Evolutionary conservation across 2,113 vertebrate genomes (phyloP), one percentile per base, ranked within the genome.

Genomic region (Microcebus lehilahytsara): DNA sequence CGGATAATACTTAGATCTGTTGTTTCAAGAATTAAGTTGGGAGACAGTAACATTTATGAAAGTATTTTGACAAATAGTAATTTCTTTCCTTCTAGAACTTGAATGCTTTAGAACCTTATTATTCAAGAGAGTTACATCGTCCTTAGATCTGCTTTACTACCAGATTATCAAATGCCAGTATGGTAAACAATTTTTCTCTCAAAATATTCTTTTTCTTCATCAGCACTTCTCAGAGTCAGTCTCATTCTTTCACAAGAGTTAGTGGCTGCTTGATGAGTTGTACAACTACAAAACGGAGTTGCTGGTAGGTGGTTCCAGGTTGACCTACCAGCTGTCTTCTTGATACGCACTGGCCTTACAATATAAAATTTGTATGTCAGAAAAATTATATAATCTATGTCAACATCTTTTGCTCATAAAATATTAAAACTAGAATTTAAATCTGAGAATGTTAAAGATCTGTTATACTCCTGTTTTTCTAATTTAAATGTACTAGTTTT

Each of bases 341-440:
- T 69, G 19, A 66, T 71, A 87, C 10, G 6, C 69, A 53, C 3
- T 20, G 77, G 42, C n/a, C 32, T 80, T 27, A 71, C 1, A 46
- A 53, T 34, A 87, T 56, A 77, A 71, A 83, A 56, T 62, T 75
- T 75, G 20, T 67, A 12, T 69, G 83, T 91, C 87, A 77, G 42
- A 93, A 97, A 62, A 60, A 80, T 2, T 27, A 64, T 62, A 56
- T 2, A 58, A 85, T 67, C 12, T 56, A 74, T 60, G 14, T 56
- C 30, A 81, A 95, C 46, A 80, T 53, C 40, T 64, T 85, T 25
- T 80, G 56, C 17, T 93, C 40, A 53, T 32, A 81, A 86, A 86
- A 42, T 62, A 80, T n/a, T 69, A 93, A 93, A 93, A 37, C 74
- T 60, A 69, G 85, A 74, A 69, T 25, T 90, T 75, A 74, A 93